Evolutionary conservation across 2,888 invertebrate species (phyloP), one percentile per base, ranked within the genome.

Genomic region (Buathra laborator): DNA sequence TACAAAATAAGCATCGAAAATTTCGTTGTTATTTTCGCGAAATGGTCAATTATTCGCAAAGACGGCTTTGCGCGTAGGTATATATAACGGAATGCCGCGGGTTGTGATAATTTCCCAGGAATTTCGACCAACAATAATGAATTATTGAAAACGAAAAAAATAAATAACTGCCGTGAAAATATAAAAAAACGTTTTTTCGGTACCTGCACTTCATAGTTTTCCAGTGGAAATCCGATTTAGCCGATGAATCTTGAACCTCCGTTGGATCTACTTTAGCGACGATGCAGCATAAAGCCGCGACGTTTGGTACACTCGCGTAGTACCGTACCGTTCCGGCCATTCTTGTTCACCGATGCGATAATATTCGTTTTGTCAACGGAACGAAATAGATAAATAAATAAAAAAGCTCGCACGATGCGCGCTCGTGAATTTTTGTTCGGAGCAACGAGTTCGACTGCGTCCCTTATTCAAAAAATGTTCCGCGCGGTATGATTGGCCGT

Each of bases 131-230:
- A 51, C 5, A n/a, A 51, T 7, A 53, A 37, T 68, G 5, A 10
- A 4, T n/a, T 24, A 12, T 32, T 48, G 46, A 37, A 9, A 37
- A 14, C 46, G 12, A 66, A n/a, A 44, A 19, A 64, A 74, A 24
- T 24, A 24, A 24, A 24, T 24, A 24, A 24, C 24, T 2, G 24
- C 24, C 24, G 2, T 24, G 24, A 2, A 32, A 64, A 68, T 56
- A 24, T 5, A 12, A 64, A 43, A 29, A 32, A 14, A n/a, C 0
- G 3, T 32, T 29, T n/a, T 19, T 71, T n/a, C 43, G 9, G 86
- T 86, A 91, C 93, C 93, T 91, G 89, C 93, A 93, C 75, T 90
- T 92, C 71, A 93, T 87, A 66, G 90, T 89, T 88, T 92, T 90
- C 87, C 89, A 90, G 74, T 92, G 92, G 85, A 89, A 92, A 78